Percentiles rank a stretch among this genome's conserved stretches.
Conservation (phyloP, 2,113 vertebrate genomes). For the Xenopus tropicalis region DNA sequence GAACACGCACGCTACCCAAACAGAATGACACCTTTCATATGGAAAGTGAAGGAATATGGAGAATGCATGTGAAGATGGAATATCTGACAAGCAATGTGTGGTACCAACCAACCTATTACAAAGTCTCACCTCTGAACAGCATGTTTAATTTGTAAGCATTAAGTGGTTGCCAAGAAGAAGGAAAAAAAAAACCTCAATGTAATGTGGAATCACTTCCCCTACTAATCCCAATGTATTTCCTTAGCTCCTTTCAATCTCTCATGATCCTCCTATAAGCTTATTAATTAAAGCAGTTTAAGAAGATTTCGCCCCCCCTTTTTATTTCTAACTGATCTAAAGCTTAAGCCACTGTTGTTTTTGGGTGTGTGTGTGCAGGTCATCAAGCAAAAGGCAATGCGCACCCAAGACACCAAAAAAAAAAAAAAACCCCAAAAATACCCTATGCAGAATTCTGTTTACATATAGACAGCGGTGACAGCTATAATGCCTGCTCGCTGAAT, state of each 20-base stretch:
- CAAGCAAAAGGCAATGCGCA: conserved; percentile 43
- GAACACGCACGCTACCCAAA: not conserved
- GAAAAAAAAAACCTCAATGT: conserved; percentile 61
- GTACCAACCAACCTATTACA: conserved; percentile 37
- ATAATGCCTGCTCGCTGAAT: conserved; percentile 7
- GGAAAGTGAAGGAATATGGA: conserved; percentile 1
- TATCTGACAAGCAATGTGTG: conserved; percentile 9
- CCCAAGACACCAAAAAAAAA: conserved; percentile 22
- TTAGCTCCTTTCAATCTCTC: conserved; percentile 68
- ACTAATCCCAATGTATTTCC: conserved; percentile 71
- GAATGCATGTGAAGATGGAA: conserved; percentile 8
- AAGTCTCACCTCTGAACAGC: conserved; percentile 67
- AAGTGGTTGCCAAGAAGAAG: conserved; percentile 61
- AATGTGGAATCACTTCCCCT: conserved; percentile 60
- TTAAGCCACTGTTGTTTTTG: conserved; percentile 60
- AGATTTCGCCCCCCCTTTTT: conserved; percentile 57
- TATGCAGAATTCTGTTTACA: conserved; percentile 12
- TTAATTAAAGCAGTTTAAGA: conserved; percentile 77
- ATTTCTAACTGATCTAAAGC: conserved; percentile 63
- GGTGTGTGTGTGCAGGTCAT: conserved; percentile 60
- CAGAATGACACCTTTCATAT: not conserved
- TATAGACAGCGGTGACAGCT: conserved; percentile 9
- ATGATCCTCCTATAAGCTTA: conserved; percentile 73
- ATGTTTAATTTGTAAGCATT: conserved; percentile 63
- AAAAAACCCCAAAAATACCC: not conserved